These are phyloP conservation scores for Arrhamphus sclerolepis DNA, from an alignment of 2,797 vertebrate genomes.

Conservation along the genomic window DNA sequence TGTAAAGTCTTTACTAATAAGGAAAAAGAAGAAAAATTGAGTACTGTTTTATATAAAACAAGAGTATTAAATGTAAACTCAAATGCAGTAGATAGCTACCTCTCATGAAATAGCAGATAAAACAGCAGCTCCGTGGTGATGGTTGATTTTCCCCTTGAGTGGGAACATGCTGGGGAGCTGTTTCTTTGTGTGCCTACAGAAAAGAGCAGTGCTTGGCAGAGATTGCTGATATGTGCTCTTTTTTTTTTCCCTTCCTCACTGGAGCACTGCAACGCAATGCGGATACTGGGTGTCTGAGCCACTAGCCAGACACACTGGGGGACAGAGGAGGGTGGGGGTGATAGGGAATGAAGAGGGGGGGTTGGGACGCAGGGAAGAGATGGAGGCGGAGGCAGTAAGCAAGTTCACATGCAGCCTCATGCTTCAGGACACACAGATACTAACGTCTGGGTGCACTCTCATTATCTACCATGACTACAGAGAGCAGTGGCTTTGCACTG, in stretches of 20 bases:
- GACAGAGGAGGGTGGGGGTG: conserved; percentile 35
- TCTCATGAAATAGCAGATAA: conserved; percentile 33
- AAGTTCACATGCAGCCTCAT: conserved; percentile 67
- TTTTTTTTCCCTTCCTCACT: conserved; percentile 69
- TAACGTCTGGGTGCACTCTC: conserved; percentile 48
- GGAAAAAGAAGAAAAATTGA: background rate
- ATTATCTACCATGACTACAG: conserved; percentile 43
- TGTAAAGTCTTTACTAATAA: background rate
- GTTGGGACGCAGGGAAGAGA: conserved; percentile 20
- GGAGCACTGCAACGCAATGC: conserved; percentile 85
- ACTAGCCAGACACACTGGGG: conserved; percentile 82
- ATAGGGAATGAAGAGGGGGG: conserved; percentile 6
- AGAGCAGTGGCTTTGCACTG: background rate
- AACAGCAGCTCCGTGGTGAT: conserved; percentile 26
- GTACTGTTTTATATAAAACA: conserved; percentile 8
- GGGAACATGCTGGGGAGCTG: conserved; percentile 50
- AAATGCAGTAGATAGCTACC: conserved; percentile 6
- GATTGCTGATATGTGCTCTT: conserved; percentile 85
- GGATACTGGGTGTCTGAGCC: conserved; percentile 84
- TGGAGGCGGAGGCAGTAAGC: conserved; percentile 61
- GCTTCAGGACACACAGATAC: conserved; percentile 59
- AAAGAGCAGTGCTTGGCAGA: conserved; percentile 74
- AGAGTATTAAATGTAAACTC: conserved; percentile 12
- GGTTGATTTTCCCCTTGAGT: conserved; percentile 42
- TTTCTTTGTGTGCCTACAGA: conserved; percentile 74